Percentiles rank a stretch among this genome's conserved stretches.
phyloP scores from a whole-genome alignment of 2,888 invertebrate species.

The Microctonus aethiopoides region DNA sequence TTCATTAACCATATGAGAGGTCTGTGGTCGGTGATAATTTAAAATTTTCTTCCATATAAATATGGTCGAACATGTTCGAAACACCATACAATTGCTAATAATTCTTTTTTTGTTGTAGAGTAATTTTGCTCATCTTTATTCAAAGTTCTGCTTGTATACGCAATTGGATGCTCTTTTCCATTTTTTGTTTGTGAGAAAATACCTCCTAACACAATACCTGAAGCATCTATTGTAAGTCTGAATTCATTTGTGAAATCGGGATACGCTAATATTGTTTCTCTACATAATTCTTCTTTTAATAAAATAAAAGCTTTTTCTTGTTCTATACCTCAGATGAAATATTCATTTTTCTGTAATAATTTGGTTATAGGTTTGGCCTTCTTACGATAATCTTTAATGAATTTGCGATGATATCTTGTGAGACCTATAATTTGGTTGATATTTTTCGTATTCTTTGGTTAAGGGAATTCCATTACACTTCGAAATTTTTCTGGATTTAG shows the following conservation, averaged over 20 bases:
- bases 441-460: conserved; percentile 40
- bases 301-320: background rate
- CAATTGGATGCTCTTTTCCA: conserved; percentile 51
- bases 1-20: conserved; percentile 40
- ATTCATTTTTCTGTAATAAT: conserved; percentile 3
- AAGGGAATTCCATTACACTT: conserved; percentile 40
- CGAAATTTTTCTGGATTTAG: conserved; percentile 42
- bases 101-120: conserved; percentile 33
- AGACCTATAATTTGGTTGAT: conserved; percentile 44
- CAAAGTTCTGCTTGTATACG: conserved; percentile 52
- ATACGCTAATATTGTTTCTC: conserved; percentile 13
- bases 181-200: conserved; percentile 1
- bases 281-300: conserved; percentile 4
- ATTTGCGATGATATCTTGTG: conserved; percentile 44
- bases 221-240: conserved; percentile 8
- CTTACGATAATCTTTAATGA: conserved; percentile 41
- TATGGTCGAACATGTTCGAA: conserved; percentile 37
- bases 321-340: background rate
- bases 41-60: conserved; percentile 36
- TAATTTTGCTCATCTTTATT: conserved; percentile 33
- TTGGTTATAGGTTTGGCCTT: conserved; percentile 25
- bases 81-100: conserved; percentile 32
- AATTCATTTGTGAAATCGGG: background rate
- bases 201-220: background rate
- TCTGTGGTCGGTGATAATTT: conserved; percentile 36